phyloP scores from a whole-genome alignment of 64 coral and sea anemone genomes.

The Porites lutea region DNA sequence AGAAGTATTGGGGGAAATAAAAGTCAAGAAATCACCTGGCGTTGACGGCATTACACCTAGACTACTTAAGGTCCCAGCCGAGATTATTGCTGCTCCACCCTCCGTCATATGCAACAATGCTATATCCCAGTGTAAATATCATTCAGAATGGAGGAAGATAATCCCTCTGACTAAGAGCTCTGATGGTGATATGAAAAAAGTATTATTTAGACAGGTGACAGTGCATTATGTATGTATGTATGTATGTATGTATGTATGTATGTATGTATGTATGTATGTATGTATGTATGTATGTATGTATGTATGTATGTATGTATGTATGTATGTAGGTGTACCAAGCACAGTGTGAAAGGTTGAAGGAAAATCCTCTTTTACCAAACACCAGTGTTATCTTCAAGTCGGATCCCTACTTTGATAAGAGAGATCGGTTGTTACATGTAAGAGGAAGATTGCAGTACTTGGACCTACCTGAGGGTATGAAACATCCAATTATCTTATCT shows the following conservation, averaged over 20 bases:
- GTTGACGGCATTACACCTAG: not conserved
- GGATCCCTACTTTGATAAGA: not conserved
- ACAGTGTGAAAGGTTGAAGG: no score
- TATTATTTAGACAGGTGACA: conserved; percentile 3
- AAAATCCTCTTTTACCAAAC: no score
- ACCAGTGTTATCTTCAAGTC: not conserved
- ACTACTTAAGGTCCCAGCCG: conserved; percentile 1
- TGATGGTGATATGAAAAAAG: not conserved
- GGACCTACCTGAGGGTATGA: not conserved
- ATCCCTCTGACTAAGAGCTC: conserved; percentile 3
- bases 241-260: no score
- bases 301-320: no score
- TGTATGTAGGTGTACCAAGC: no score
- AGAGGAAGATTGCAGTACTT: not conserved
- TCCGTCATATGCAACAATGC: not conserved
- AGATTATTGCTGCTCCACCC: not conserved
- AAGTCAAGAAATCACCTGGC: not conserved
- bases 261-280: no score
- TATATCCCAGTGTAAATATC: no score
- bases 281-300: no score
- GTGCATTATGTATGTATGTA: no score
- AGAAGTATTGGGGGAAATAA: no score
- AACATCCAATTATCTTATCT: not conserved
- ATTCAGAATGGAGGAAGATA: not conserved
- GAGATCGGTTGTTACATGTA: not conserved